A percentile compares a stretch with the other conserved stretches of the same genome.
Evolutionary conservation across 2,888 invertebrate species (phyloP).

Genomic region (Crioceris asparagi): DNA sequence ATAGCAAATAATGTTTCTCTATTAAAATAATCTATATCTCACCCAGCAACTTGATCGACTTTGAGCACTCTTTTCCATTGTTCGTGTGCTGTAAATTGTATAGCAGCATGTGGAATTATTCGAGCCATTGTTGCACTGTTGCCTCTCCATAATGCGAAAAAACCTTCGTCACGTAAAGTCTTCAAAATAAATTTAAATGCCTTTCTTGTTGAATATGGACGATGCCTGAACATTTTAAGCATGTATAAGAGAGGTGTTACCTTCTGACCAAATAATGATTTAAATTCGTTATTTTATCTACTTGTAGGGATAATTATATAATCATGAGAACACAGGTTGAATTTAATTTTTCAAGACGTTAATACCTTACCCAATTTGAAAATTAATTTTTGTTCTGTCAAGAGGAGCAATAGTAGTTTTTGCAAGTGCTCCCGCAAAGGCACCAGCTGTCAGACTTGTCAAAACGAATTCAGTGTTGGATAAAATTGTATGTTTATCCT

Average conservation of each 20-base stretch:
- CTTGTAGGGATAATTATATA: too few relatives aligned
- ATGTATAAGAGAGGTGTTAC: too few relatives aligned
- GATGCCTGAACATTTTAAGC: constrained; percentile 51
- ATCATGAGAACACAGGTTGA: too few relatives aligned
- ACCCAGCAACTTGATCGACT: constrained; percentile 50
- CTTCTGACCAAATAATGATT: too few relatives aligned
- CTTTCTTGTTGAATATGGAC: constrained; percentile 60
- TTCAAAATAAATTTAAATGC: constrained; percentile 56
- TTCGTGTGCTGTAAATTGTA: constrained; percentile 96
- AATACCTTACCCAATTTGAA: constrained; percentile 77
- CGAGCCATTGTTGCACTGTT: constrained; percentile 98
- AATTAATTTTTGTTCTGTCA: constrained; percentile 96
- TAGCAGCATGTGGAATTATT: constrained; percentile 93
- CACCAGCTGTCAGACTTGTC: constrained; percentile 84
- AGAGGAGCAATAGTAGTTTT: constrained; percentile 95
- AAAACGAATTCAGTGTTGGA: constrained; percentile 52
- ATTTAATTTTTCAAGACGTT: too few relatives aligned
- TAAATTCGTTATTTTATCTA: too few relatives aligned
- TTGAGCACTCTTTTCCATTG: constrained; percentile 81
- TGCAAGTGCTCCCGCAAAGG: constrained; percentile 86
- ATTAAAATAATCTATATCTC: constrained; percentile 4
- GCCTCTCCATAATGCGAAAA: constrained; percentile 85
- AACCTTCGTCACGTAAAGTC: constrained; percentile 67
- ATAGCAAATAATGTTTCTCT: not conserved
- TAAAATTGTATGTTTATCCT: constrained; percentile 24